Evolutionary conservation across 2,797 vertebrate genomes (phyloP), one percentile per base, ranked within the genome.

Genomic region (Danionella dracula): DNA sequence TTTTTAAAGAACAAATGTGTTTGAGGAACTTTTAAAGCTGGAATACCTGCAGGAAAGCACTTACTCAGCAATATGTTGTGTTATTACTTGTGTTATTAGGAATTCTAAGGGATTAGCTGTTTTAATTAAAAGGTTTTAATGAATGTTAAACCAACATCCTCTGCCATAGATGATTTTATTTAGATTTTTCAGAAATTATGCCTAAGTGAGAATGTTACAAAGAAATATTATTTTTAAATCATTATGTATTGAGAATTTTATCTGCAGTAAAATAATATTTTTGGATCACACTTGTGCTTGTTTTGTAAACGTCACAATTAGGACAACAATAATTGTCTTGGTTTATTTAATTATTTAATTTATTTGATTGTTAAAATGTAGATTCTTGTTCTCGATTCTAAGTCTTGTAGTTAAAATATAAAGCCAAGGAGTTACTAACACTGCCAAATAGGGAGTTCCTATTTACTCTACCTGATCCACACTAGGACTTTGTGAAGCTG

Each of bases 201-300:
- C 2, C 20, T n/a, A 44, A 41, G 8, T 48, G 17, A 35, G 31
- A 51, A 8, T 44, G 12, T 53, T 64, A 48, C 5, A 10, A 32
- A 42, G n/a, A 21, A 35, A 44, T 35, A 48, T 8, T 4, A 51
- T 38, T 42, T 55, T 54, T 44, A 20, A 32, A 37, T 49, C 19
- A 58, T 12, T 37, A 69, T 23, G 15, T 57, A 23, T 31, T 55
- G 27, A 32, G 32, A 16, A 57, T 31, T 65, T 50, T 58, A 56
- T 53, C 12, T 45, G 32, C 38, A 75, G 63, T 56, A 73, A 72
- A 72, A 53, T 4, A 55, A 70, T 63, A 63, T 73, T 68, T 67
- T 60, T 51, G 65, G 64, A 55, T 12, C 19, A 61, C 4, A 32
- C 7, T 11, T 15, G 27, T 59, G 40, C 55, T 32, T 57, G 42